These are phyloP conservation scores for Nephrotoma appendiculata DNA, from an alignment of 2,888 invertebrate genomes.

Conservation along the genomic window DNA sequence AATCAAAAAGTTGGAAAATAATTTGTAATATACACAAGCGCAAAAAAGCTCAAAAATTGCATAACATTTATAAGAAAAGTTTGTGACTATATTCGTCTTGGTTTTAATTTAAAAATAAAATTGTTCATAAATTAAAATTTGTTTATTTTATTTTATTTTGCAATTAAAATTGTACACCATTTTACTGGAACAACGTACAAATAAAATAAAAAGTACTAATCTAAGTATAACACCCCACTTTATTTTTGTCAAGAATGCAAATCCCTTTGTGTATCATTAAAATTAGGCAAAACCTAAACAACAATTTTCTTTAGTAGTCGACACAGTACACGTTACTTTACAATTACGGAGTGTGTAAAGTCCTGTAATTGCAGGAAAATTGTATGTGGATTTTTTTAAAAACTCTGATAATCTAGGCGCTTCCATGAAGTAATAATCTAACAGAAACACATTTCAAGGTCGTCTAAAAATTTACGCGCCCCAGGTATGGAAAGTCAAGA, in stretches of 20 bases:
- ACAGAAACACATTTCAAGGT: too few relatives aligned
- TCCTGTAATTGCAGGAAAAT: too few relatives aligned
- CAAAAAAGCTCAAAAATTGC: background rate
- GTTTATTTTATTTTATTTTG: background rate
- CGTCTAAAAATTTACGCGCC: too few relatives aligned
- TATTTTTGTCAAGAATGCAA: background rate
- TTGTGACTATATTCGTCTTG: background rate
- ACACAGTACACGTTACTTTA: too few relatives aligned
- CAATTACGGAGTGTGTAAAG: too few relatives aligned
- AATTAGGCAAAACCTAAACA: background rate
- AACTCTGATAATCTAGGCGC: too few relatives aligned
- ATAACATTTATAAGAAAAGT: background rate
- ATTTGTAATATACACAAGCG: background rate
- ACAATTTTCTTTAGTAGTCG: background rate
- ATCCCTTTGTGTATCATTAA: background rate
- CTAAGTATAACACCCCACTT: background rate
- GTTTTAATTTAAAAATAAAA: background rate
- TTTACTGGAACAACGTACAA: background rate
- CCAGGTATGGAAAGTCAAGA: too few relatives aligned
- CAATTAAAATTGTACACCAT: background rate
- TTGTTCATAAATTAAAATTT: background rate
- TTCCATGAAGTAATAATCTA: too few relatives aligned
- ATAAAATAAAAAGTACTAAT: background rate
- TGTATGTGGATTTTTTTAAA: too few relatives aligned
- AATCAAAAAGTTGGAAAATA: background rate